Conservation (phyloP, 2,113 vertebrate species). For the Zosterops japonicus region DNA sequence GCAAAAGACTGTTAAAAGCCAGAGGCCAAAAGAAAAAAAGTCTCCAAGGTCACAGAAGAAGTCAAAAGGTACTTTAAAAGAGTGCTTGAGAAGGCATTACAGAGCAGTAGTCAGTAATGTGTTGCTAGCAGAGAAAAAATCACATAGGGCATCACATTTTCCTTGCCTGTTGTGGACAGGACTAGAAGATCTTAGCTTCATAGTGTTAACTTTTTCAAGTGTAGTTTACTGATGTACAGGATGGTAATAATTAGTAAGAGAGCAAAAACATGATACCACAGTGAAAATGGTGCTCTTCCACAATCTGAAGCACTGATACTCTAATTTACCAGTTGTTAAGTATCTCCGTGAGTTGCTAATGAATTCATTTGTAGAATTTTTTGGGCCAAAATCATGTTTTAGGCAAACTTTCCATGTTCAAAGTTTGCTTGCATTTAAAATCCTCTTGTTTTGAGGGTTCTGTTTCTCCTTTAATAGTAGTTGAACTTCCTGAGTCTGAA, state of each 20-base stretch:
- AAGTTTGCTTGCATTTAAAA: not conserved
- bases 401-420: not conserved
- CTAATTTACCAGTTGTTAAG: not conserved
- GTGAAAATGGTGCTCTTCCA: not conserved
- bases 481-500: not conserved
- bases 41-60: constrained; percentile 62
- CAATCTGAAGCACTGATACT: not conserved
- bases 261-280: not conserved
- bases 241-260: not conserved
- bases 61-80: constrained; percentile 67
- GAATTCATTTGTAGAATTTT: not conserved
- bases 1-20: constrained; percentile 73
- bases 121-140: not conserved
- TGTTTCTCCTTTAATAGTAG: not conserved
- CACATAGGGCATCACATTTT: rapidly evolving
- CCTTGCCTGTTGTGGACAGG: not conserved
- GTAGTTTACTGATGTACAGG: not conserved
- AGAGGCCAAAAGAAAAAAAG: constrained; percentile 68
- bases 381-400: not conserved
- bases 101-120: not conserved
- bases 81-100: not conserved
- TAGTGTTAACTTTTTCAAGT: not conserved
- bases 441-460: not conserved
- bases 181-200: not conserved
- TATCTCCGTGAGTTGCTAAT: not conserved